Percentiles rank a stretch among this genome's conserved stretches.
phyloP scores from a whole-genome alignment of 2,797 vertebrate species.

The Artibeus lituratus region DNA sequence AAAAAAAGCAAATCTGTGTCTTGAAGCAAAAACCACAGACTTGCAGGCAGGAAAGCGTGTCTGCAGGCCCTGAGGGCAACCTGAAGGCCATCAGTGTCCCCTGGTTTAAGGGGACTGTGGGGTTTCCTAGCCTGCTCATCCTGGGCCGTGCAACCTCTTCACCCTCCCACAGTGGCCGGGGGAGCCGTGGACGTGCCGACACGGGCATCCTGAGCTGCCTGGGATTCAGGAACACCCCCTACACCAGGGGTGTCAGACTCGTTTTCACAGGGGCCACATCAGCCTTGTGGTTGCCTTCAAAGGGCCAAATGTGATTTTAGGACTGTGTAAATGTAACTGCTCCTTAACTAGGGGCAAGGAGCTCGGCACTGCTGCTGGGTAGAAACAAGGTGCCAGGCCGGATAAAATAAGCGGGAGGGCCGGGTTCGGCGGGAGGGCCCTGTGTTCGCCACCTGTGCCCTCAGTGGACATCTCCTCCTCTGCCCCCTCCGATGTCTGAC shows the following conservation, averaged over 20 bases:
- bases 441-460: not conserved
- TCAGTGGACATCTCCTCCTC: not conserved
- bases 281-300: too few species aligned
- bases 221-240: not conserved
- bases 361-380: too few species aligned
- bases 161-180: not conserved
- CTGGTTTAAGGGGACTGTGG: not conserved
- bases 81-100: not conserved
- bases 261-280: too few species aligned
- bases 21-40: not conserved
- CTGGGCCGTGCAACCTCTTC: not conserved
- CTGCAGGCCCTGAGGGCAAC: accelerated
- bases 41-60: not conserved
- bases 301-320: too few species aligned
- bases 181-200: not conserved
- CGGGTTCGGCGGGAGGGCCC: accelerated
- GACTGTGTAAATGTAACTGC: too few species aligned
- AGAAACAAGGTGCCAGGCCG: too few species aligned
- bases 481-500: not conserved
- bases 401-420: too few species aligned
- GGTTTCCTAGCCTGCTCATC: not conserved
- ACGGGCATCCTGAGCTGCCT: not conserved
- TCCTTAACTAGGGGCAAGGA: too few species aligned
- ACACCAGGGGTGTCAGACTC: too few species aligned
- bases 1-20: not conserved